Evolutionary conservation across 1,140 invertebrate species (phyloP).

Genomic region (Anthonomus grandis): DNA sequence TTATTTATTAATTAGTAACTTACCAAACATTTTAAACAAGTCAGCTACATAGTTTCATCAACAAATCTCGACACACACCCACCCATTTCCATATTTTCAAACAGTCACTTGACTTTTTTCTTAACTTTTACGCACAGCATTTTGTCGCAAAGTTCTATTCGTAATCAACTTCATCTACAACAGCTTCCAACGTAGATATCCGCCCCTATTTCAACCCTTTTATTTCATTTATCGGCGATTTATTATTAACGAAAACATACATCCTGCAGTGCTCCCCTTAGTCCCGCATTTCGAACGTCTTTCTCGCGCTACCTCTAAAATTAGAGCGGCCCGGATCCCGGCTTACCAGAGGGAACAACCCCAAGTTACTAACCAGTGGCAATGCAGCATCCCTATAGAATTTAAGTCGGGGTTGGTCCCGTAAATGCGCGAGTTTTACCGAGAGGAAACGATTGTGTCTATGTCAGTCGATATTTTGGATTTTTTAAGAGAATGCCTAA

Average conservation of each 20-base stretch:
- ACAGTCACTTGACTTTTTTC: constrained; percentile 25
- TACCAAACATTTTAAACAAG: constrained; percentile 3
- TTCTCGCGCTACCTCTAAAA: background rate
- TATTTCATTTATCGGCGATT: background rate
- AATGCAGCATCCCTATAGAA: constrained; percentile 27
- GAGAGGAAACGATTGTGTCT: constrained; percentile 8
- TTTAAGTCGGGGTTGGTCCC: constrained; percentile 25
- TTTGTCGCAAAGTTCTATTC: background rate
- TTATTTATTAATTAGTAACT: background rate
- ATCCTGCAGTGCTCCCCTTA: constrained; percentile 9
- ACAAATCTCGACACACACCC: constrained; percentile 11
- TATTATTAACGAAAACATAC: constrained; percentile 1
- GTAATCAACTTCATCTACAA: background rate
- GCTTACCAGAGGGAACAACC: constrained; percentile 24
- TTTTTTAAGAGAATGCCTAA: constrained; percentile 9
- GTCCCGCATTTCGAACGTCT: constrained; percentile 6
- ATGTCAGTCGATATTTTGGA: constrained; percentile 24
- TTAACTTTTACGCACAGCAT: constrained; percentile 28
- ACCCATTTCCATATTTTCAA: constrained; percentile 1
- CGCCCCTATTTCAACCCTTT: background rate
- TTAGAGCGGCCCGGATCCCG: constrained; percentile 2
- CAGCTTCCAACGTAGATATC: background rate
- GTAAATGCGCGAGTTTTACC: constrained; percentile 4
- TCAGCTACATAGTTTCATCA: constrained; percentile 15
- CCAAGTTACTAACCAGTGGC: constrained; percentile 29